Percentiles rank a stretch among this genome's conserved stretches.
phyloP scores from a whole-genome alignment of 2,113 vertebrate genomes.

The Murina feae region DNA sequence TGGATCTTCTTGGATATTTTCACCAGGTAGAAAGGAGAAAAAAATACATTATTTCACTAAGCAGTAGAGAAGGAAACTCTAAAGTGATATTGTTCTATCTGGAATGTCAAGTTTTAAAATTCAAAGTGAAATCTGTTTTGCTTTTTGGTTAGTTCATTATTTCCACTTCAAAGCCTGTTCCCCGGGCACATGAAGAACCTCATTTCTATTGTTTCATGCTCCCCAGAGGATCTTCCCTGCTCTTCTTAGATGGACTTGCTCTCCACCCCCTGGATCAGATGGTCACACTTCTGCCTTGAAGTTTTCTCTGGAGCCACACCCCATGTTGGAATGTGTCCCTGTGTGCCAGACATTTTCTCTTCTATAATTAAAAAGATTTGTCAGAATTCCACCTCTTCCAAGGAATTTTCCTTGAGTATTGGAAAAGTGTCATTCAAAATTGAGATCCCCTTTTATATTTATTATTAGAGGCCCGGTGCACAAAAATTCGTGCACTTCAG shows the following conservation, averaged over 20 bases:
- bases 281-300: not conserved
- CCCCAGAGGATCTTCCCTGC: constrained; percentile 5
- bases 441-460: not conserved
- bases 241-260: not conserved
- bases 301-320: not conserved
- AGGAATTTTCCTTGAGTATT: not conserved
- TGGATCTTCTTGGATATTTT: not conserved
- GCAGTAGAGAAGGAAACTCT: not conserved
- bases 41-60: not conserved
- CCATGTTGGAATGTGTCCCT: not conserved
- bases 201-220: constrained; percentile 11
- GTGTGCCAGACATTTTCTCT: not conserved
- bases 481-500: too few relatives aligned
- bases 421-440: not conserved
- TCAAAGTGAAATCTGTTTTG: constrained; percentile 27
- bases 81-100: not conserved
- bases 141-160: constrained; percentile 25
- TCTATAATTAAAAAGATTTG: constrained; percentile 12
- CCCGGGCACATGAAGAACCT: not conserved
- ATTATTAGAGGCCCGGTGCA: too few relatives aligned
- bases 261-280: not conserved
- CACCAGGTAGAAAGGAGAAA: not conserved
- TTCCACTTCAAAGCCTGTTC: constrained; percentile 50
- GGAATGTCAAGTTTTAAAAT: not conserved
- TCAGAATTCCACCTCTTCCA: not conserved